Base-by-base conservation (phyloP, 2,888 invertebrate species). In the Sympetrum striolatum region DNA sequence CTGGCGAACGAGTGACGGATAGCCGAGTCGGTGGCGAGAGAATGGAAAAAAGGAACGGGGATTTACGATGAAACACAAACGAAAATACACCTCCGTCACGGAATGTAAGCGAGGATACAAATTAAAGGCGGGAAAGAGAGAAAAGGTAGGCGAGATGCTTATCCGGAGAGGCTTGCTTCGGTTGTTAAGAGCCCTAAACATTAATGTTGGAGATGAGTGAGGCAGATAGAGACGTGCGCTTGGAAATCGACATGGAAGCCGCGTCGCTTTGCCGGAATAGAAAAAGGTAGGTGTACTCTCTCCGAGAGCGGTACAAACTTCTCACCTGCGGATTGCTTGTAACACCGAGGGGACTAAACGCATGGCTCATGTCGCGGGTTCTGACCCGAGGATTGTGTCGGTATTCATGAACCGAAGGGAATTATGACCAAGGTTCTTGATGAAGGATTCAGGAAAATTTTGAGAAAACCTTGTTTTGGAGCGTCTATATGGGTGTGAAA, bases 151-250 rank as follows among this genome's bases (percentile, higher is more conserved):
- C 15, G 48, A 86, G 86, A 86, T 86, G 12, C 18, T 86, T 86
- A 86, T 86, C 86, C 58, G 37, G 22, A 35, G 86, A 86, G 86
- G 86, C 60, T 86, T 86, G 86, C 86, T 86, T 86, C 86, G 86
- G 86, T 86, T 64, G 86, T 86, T 86, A 86, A 86, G 86, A 86
- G 37, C 86, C 86, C 86, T 86, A 86, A 86, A 86, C 86, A 86
- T 86, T 86, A 86, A 86, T 86, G 86, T 86, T 86, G 86, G 86
- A 86, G 58, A 60, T 37, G 60, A n/a, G 86, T 58, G 86, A 22
- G 64, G 37, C n/a, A 86, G 31, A 82, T 60, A 86, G 86, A 60
- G 37, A 64, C 60, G 86, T 86, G 86, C 37, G 60, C 86, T 64
- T 82, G 81, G 81, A 53, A 53, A 86, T 60, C 86, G 86, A 39